phyloP scores from a whole-genome alignment of 1,140 invertebrate species.

The Venturia canescens region DNA sequence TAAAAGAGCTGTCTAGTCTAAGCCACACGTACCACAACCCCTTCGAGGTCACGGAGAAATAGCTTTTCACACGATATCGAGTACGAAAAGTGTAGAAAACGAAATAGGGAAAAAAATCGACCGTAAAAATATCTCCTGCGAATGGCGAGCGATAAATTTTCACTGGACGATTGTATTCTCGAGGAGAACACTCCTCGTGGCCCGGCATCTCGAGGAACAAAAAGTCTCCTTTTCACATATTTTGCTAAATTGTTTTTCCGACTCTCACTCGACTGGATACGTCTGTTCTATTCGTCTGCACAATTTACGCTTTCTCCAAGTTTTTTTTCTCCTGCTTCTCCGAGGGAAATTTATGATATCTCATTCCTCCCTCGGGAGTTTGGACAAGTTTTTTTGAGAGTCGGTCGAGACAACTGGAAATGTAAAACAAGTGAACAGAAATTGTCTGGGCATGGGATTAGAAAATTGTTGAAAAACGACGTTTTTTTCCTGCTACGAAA shows the following conservation, averaged over 20 bases:
- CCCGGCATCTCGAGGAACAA: background rate
- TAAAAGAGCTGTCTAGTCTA: background rate
- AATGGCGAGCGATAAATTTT: slow-evolving; percentile 33
- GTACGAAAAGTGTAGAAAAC: background rate
- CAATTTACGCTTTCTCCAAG: no score
- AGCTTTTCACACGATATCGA: background rate
- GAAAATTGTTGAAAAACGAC: no score
- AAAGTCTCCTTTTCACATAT: background rate
- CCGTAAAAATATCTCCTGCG: slow-evolving; percentile 11
- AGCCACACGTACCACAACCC: background rate
- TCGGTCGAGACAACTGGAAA: no score
- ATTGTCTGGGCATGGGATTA: no score
- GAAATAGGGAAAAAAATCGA: slow-evolving; percentile 3
- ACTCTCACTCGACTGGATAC: background rate
- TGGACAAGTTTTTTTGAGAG: no score
- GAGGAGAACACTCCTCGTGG: background rate
- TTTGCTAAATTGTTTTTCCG: background rate
- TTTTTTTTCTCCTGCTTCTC: no score
- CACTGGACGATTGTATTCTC: slow-evolving; percentile 1
- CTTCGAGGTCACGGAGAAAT: slow-evolving; percentile 25
- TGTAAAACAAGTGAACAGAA: no score
- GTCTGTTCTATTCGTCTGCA: background rate
- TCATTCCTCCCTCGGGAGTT: no score
- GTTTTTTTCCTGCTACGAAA: no score
- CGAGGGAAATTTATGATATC: no score